Percentiles rank a stretch among this genome's conserved stretches.
phyloP scores from a whole-genome alignment of 2,888 invertebrate genomes.

The Campoplex capitator region DNA sequence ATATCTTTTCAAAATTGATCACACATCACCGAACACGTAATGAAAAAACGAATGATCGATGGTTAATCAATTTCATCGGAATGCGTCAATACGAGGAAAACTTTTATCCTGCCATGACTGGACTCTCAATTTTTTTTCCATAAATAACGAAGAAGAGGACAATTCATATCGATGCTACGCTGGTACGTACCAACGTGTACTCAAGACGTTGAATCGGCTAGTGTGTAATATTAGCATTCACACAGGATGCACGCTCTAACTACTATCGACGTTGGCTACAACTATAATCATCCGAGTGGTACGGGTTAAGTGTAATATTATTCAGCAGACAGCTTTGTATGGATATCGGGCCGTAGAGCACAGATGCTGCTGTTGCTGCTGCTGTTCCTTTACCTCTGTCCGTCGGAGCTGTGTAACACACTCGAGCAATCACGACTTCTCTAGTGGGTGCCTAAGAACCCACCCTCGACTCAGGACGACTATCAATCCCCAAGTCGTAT shows the following conservation, averaged over 20 bases:
- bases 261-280: conserved; percentile 84
- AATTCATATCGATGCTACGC: conserved; percentile 34
- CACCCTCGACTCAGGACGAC: conserved; percentile 72
- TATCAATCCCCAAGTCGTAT: conserved; percentile 69
- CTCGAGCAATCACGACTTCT: conserved; percentile 76
- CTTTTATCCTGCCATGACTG: not conserved
- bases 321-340: conserved; percentile 84
- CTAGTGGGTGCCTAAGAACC: conserved; percentile 80
- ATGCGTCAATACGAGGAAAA: not conserved
- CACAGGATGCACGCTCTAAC: conserved; percentile 85
- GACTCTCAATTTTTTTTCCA: not conserved
- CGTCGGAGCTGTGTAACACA: conserved; percentile 73
- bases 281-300: conserved; percentile 84
- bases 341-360: conserved; percentile 82
- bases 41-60: not conserved
- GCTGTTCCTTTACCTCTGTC: conserved; percentile 67
- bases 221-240: conserved; percentile 83
- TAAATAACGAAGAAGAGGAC: conserved; percentile 24
- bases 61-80: not conserved
- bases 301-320: conserved; percentile 84
- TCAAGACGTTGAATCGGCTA: conserved; percentile 53
- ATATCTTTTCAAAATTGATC: not conserved
- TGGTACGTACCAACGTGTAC: conserved; percentile 31
- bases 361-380: conserved; percentile 84
- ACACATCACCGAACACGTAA: not conserved